A percentile compares a stretch with the other conserved stretches of the same genome.
phyloP scores from a whole-genome alignment of 2,797 vertebrate species.

The Sebastes dallii region DNA sequence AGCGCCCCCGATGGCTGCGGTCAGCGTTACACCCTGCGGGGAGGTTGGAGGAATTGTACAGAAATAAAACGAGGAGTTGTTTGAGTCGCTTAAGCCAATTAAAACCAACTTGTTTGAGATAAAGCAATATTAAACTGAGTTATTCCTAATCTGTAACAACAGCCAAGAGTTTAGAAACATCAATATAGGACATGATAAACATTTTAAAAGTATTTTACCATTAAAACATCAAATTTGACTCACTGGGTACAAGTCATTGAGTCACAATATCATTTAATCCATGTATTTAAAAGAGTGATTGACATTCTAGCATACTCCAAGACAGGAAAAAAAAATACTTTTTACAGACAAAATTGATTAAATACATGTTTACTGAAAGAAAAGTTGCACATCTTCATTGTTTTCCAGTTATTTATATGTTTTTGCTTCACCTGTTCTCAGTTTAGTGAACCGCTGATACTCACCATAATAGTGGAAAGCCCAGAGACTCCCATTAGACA shows the following conservation, averaged over 20 bases:
- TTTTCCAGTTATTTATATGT: neutral
- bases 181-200: neutral
- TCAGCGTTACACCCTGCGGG: slow-evolving; percentile 81
- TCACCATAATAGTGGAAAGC: slow-evolving; percentile 83
- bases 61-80: neutral
- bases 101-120: neutral
- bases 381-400: neutral
- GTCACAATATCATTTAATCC: neutral
- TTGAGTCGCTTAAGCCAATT: neutral
- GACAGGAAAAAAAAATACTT: neutral
- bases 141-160: neutral
- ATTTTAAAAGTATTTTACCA: neutral
- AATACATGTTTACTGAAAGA: neutral
- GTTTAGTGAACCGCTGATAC: neutral
- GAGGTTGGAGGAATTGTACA: neutral
- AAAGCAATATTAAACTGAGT: neutral
- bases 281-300: neutral
- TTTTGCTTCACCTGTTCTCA: neutral
- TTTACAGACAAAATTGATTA: neutral
- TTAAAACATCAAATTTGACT: neutral
- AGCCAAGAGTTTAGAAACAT: neutral
- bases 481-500: slow-evolving; percentile 79
- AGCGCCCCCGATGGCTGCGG: slow-evolving; percentile 84
- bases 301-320: neutral
- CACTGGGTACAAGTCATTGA: neutral